Evolutionary conservation across 1,140 invertebrate genomes (phyloP).

Genomic region (Trypoxylus dichotomus): DNA sequence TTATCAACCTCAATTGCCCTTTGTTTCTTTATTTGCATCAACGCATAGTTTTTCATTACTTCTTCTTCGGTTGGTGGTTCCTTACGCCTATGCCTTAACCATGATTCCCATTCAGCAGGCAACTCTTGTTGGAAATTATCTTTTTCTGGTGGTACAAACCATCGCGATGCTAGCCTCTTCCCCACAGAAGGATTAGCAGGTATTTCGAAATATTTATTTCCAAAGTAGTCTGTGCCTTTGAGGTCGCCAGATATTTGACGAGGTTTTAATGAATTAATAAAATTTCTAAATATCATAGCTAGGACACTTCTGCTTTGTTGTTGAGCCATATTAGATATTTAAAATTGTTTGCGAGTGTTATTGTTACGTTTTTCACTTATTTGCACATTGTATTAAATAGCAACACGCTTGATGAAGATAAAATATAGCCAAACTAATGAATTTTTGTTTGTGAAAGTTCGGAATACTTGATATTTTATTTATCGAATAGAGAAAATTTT

Average conservation of each 20-base stretch:
- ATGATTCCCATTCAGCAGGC: slow-evolving; percentile 82
- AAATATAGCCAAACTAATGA: too few species aligned
- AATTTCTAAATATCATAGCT: slow-evolving; percentile 59
- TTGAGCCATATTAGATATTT: slow-evolving; percentile 39
- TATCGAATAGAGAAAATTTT: too few species aligned
- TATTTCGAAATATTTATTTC: slow-evolving; percentile 82
- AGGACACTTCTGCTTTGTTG: slow-evolving; percentile 52
- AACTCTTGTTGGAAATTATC: slow-evolving; percentile 69
- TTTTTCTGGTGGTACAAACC: slow-evolving; percentile 68
- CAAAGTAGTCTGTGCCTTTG: slow-evolving; percentile 67
- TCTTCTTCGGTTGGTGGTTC: slow-evolving; percentile 74
- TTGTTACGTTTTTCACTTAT: background rate
- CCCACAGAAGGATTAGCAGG: slow-evolving; percentile 61
- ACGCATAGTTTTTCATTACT: slow-evolving; percentile 66
- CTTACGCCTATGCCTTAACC: slow-evolving; percentile 70
- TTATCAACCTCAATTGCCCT: slow-evolving; percentile 72
- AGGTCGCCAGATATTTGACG: slow-evolving; percentile 57
- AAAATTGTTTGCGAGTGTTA: background rate
- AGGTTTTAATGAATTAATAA: slow-evolving; percentile 63
- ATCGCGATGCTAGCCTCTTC: slow-evolving; percentile 65
- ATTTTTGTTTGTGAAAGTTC: too few species aligned
- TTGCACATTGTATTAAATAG: too few species aligned
- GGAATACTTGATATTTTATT: too few species aligned
- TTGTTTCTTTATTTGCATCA: slow-evolving; percentile 70
- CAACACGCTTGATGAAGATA: too few species aligned